Evolutionary conservation across 2,797 vertebrate species (phyloP).

Genomic region (Scolopax rusticola): DNA sequence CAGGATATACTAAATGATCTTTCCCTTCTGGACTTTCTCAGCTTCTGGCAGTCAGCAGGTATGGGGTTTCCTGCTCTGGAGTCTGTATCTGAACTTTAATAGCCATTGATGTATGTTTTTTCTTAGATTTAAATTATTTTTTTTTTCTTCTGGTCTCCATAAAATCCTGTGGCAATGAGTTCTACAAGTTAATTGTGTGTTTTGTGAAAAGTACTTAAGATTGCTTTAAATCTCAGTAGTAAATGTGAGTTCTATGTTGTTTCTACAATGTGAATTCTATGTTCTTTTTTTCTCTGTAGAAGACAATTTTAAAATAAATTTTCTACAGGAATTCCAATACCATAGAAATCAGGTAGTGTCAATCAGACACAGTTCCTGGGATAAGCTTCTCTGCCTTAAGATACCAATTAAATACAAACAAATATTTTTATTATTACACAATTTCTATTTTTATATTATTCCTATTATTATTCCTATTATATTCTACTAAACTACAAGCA

Average conservation of each 20-base stretch:
- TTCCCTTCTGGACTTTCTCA: conserved; percentile 53
- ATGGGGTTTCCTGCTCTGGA: conserved; percentile 50
- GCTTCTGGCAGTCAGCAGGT: conserved; percentile 26
- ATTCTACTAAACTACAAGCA: background rate
- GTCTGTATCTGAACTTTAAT: conserved; percentile 39
- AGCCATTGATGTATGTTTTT: conserved; percentile 1
- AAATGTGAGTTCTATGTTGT: background rate
- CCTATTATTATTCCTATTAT: background rate
- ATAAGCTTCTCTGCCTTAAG: background rate
- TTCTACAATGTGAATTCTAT: background rate
- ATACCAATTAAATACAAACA: background rate
- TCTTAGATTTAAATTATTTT: conserved; percentile 41
- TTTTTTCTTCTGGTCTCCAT: background rate
- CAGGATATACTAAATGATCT: conserved; percentile 15
- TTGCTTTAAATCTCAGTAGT: conserved; percentile 5
- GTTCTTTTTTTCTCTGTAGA: background rate
- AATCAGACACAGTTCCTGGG: background rate
- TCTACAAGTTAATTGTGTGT: background rate
- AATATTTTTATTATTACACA: background rate
- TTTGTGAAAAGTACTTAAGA: background rate
- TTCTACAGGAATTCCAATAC: background rate
- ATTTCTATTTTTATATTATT: background rate
- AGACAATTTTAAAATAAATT: background rate
- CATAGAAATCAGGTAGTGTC: background rate
- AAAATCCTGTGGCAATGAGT: conserved; percentile 40